Evolutionary conservation across 2,888 invertebrate species (phyloP), one percentile per base, ranked within the genome.

Genomic region (Crematogaster levior): DNA sequence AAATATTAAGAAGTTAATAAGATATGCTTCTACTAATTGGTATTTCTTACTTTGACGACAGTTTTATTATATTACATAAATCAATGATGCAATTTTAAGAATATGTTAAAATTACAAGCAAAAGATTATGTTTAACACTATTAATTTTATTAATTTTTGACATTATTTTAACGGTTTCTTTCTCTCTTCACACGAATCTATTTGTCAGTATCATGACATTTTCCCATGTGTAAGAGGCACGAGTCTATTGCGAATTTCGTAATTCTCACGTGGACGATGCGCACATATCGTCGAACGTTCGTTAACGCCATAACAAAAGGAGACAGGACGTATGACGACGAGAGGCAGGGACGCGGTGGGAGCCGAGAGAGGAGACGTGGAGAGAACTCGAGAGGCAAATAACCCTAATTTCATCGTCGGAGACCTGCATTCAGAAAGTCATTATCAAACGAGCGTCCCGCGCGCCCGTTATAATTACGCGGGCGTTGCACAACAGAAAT

Each of bases 391-490:
- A 85, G 89, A 86, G 89, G 90, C 90, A 93, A 93, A 93, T 93
- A 93, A 93, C 93, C 92, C 93, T 93, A 92, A 93, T 93, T 93
- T 93, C 89, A 88, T 90, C 90, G 87, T 91, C 90, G 89, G 88
- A 90, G 90, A 88, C 89, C 90, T 89, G 91, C 91, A 91, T 92
- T 92, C 92, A 91, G 91, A 92, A 91, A 92, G 92, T 92, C 92
- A 93, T 93, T 92, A 93, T 92, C 92, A 91, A 92, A 92, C 91
- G 88, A 90, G 86, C 89, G 73, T 86, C 85, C 83, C 85, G 85
- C 86, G 85, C 86, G 88, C 82, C 90, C 86, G 89, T 91, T 91
- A 90, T 91, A 92, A 92, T 92, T 92, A 91, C 90, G 92, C 89
- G 89, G 90, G 87, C 89, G 90, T 90, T 88, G 87, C 87, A 83